phyloP scores from a whole-genome alignment of 2,797 vertebrate species.

The Microtus agrestis region DNA sequence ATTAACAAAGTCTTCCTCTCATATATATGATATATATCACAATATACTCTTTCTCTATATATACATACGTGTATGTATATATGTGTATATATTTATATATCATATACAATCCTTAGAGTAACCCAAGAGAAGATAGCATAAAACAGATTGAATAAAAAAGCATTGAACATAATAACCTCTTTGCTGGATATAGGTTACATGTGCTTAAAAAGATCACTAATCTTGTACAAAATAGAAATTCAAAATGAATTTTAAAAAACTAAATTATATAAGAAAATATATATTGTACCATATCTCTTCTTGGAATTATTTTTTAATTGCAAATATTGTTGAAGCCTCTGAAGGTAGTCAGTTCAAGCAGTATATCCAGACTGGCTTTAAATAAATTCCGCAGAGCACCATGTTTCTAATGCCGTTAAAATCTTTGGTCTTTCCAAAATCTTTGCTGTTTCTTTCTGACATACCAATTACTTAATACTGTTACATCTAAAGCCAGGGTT shows the following conservation, averaged over 20 bases:
- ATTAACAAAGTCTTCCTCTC: conserved; percentile 41
- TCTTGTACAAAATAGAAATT: conserved; percentile 53
- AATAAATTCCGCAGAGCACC: conserved; percentile 44
- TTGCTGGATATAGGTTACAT: conserved; percentile 17
- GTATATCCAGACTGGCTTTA: conserved; percentile 35
- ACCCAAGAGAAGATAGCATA: conserved; percentile 38
- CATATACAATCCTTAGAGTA: conserved; percentile 34
- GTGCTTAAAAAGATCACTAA: conserved; percentile 55
- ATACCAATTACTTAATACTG: conserved; percentile 66
- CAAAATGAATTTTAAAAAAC: conserved; percentile 15
- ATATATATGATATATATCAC: not conserved
- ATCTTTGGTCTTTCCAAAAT: conserved; percentile 56
- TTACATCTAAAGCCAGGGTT: conserved; percentile 42
- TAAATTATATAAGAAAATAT: conserved; percentile 50
- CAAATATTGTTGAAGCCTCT: conserved; percentile 45
- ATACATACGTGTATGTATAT: not conserved
- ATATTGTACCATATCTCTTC: conserved; percentile 32
- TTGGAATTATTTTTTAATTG: conserved; percentile 68
- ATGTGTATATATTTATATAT: not conserved
- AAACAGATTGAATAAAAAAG: conserved; percentile 52
- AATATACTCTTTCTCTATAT: not conserved
- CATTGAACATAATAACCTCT: conserved; percentile 51
- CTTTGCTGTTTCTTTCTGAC: conserved; percentile 27
- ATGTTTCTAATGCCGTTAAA: conserved; percentile 47
- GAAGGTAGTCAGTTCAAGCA: not conserved